Percentiles rank a stretch among this genome's conserved stretches.
Evolutionary conservation across 2,888 invertebrate species (phyloP).

Genomic region (Cremastinae sp.): DNA sequence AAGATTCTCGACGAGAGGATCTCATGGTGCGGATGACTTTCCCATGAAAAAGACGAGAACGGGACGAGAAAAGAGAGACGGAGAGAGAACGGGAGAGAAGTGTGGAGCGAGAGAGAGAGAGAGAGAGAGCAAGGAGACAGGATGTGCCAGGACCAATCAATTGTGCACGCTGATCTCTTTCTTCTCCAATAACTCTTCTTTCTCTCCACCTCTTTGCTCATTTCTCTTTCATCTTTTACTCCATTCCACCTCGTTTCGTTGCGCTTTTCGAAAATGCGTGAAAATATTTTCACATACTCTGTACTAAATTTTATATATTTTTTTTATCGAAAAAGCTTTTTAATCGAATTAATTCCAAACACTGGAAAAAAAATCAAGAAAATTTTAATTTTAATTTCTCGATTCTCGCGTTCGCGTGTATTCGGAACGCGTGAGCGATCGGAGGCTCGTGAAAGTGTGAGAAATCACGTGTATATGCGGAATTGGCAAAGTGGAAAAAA

Average conservation of each 20-base stretch:
- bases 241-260: conserved; percentile 59
- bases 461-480: conserved; percentile 60
- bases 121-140: conserved; percentile 70
- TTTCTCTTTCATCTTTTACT: conserved; percentile 64
- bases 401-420: conserved; percentile 55
- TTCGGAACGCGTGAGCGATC: conserved; percentile 61
- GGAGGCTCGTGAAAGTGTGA: conserved; percentile 73
- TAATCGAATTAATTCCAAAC: too few relatives aligned
- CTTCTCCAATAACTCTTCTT: conserved; percentile 60
- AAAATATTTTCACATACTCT: neutral
- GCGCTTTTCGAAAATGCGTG: conserved; percentile 22
- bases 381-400: conserved; percentile 17
- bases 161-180: conserved; percentile 77
- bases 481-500: conserved; percentile 35
- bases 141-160: conserved; percentile 80
- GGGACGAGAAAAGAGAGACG: conserved; percentile 60
- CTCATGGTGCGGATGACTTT: conserved; percentile 76
- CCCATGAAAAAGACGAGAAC: conserved; percentile 73
- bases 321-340: too few relatives aligned
- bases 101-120: conserved; percentile 57
- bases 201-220: conserved; percentile 35
- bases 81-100: conserved; percentile 63
- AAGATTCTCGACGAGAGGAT: conserved; percentile 62
- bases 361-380: neutral
- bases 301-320: too few relatives aligned